Evolutionary conservation across 2,888 invertebrate genomes (phyloP), one percentile per base, ranked within the genome.

Genomic region (Hydrotaea cyrtoneurina): DNA sequence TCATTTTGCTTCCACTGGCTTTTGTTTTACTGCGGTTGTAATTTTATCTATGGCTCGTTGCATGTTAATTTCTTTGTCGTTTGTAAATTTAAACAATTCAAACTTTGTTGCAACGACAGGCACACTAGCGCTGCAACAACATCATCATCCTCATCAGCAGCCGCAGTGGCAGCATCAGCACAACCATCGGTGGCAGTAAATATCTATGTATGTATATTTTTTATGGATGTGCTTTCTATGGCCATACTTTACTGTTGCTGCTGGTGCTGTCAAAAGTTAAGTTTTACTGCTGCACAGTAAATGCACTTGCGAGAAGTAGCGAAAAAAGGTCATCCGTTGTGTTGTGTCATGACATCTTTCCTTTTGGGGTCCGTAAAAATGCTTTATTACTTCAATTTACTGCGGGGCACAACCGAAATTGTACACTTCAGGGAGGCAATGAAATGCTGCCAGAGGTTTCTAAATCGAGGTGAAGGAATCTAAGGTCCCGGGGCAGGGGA

Each of bases 11-110:
- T 76, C 15, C 39, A 15, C 21, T 39, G 13, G 66, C 55, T 53
- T 53, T 64, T 13, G 57, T 59, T 3, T 50, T 75, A 74, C 62
- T 85, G 78, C 75, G 55, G 80, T 76, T 75, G 82, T 78, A 78
- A 82, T 85, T 31, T 85, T 85, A 85, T 85, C 80, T 82, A 78
- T 75, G 82, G 75, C 53, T 78, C 77, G 85, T 75, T 85, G 82
- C 75, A 82, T 80, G 82, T 82, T 85, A 82, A 82, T 85, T 80
- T 82, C 78, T 82, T 82, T 85, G 82, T 78, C 82, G 82, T 85
- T 85, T 59, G 79, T 77, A 84, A 79, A 81, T 82, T 85, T 82
- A 82, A 85, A 78, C 79, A 82, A 82, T 82, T 82, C 73, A 21
- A 85, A 82, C 79, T 85, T 82, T 82, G 81, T 79, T 82, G 77